These are phyloP conservation scores for Cheilosia scutellata DNA, from an alignment of 2,888 invertebrate genomes.

Conservation along the genomic window DNA sequence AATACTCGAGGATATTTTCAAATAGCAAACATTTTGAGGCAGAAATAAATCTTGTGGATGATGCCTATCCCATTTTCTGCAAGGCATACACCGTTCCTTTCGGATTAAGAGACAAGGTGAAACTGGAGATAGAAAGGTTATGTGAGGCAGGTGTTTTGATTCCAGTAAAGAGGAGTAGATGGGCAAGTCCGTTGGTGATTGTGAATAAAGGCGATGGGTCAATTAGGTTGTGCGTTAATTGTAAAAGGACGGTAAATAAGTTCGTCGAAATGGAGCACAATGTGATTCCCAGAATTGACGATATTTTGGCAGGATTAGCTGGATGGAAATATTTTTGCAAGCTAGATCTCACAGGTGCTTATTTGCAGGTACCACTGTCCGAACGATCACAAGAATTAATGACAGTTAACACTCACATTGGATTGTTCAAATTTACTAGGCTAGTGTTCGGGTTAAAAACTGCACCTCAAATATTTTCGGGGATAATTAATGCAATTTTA, in stretches of 20 bases:
- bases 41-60: slow-evolving; percentile 27
- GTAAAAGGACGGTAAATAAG: slow-evolving; percentile 46
- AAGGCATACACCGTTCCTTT: slow-evolving; percentile 24
- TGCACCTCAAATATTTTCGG: slow-evolving; percentile 26
- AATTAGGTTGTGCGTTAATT: slow-evolving; percentile 55
- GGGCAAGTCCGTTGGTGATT: slow-evolving; percentile 61
- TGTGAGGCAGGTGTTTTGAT: slow-evolving; percentile 40
- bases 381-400: slow-evolving; percentile 71
- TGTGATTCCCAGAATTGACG: slow-evolving; percentile 51
- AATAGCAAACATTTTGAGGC: slow-evolving; percentile 38
- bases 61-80: slow-evolving; percentile 37
- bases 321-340: slow-evolving; percentile 56
- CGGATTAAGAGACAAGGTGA: slow-evolving; percentile 39
- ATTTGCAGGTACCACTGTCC: slow-evolving; percentile 58
- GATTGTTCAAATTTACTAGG: slow-evolving; percentile 29
- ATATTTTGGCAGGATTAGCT: slow-evolving; percentile 50
- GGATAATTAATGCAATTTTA: slow-evolving; percentile 29
- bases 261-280: slow-evolving; percentile 39
- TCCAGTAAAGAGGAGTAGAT: slow-evolving; percentile 49
- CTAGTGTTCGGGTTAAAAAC: slow-evolving; percentile 41
- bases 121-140: slow-evolving; percentile 47
- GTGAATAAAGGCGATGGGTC: slow-evolving; percentile 56
- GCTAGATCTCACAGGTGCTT: slow-evolving; percentile 50
- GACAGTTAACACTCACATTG: slow-evolving; percentile 53
- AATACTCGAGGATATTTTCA: slow-evolving; percentile 8